Conservation (phyloP, 2,113 vertebrate genomes). For the Naja naja region DNA sequence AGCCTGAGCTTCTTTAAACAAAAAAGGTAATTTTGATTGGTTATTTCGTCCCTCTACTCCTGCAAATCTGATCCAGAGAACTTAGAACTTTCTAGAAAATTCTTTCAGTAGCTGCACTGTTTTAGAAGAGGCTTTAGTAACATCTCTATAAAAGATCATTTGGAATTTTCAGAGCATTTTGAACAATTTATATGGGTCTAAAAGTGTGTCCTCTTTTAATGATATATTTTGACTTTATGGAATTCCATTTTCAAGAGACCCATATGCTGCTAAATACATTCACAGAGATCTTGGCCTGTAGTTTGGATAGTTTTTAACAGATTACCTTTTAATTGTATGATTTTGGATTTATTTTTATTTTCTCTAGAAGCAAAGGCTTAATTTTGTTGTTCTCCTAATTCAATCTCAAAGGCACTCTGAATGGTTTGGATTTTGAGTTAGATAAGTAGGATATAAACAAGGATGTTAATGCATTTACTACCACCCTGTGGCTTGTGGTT, state of each 20-base stretch:
- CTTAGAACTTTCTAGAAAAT: background rate
- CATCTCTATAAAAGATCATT: background rate
- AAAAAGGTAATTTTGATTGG: background rate
- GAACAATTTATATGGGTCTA: background rate
- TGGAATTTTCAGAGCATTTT: background rate
- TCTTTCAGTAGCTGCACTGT: background rate
- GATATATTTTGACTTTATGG: background rate
- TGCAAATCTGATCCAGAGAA: background rate
- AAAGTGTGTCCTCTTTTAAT: background rate
- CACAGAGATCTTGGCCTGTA: background rate
- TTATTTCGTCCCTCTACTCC: background rate
- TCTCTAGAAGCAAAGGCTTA: background rate
- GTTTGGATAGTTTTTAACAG: background rate
- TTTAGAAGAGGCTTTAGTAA: background rate
- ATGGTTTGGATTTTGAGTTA: background rate
- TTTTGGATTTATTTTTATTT: constrained; percentile 1
- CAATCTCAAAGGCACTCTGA: background rate
- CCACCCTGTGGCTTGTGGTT: background rate
- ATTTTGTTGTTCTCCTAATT: background rate
- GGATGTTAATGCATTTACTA: background rate
- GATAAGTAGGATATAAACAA: background rate
- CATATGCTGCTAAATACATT: background rate
- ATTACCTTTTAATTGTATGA: background rate
- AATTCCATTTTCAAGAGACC: background rate
- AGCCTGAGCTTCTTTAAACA: background rate